Evolutionary conservation across 2,113 vertebrate genomes (phyloP).

Genomic region (Strix uralensis): DNA sequence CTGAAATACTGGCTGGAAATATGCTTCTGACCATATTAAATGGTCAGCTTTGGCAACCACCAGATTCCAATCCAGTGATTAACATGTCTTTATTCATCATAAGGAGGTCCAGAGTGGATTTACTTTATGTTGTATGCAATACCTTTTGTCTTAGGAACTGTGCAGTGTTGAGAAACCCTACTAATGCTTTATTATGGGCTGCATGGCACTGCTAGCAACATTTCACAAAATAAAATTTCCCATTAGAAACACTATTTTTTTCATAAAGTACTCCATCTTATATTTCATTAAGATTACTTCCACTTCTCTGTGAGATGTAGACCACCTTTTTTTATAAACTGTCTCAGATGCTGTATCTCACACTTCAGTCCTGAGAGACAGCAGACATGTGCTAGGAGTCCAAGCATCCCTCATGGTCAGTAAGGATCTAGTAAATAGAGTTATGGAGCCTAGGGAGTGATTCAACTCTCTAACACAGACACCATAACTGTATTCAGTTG

Average conservation of each 20-base stretch:
- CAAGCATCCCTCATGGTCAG: neutral
- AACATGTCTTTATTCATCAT: neutral
- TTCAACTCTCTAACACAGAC: neutral
- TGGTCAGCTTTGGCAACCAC: neutral
- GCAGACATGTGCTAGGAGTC: neutral
- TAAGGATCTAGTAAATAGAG: neutral
- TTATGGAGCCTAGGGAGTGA: neutral
- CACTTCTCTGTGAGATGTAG: neutral
- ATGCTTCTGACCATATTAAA: neutral
- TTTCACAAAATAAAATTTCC: neutral
- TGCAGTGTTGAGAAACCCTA: neutral
- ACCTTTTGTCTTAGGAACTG: neutral
- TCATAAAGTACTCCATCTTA: neutral
- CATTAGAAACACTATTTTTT: neutral
- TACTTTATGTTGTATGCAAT: neutral
- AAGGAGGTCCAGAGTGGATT: neutral
- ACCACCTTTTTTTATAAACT: neutral
- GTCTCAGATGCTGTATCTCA: neutral
- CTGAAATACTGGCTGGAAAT: neutral
- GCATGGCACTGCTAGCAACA: neutral
- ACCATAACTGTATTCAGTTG: neutral
- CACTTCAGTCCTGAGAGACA: neutral
- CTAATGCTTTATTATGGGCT: neutral
- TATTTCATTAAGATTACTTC: neutral
- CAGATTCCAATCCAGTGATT: slow-evolving; percentile 44